Conservation (phyloP, 2,113 vertebrate species). For the Leiothrix lutea region DNA sequence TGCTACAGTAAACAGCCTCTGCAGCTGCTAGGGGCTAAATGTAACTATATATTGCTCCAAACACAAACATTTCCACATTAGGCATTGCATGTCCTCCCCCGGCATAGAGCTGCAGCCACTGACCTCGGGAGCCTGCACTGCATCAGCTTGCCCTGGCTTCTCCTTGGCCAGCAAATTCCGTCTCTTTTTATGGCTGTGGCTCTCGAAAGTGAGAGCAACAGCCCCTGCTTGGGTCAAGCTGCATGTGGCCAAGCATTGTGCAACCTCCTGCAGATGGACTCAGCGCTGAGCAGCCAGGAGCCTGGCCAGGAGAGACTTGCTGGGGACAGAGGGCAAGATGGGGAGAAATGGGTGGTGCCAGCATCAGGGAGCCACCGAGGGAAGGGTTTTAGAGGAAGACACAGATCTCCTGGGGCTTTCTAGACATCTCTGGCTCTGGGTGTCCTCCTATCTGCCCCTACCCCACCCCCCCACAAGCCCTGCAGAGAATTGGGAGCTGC, state of each 20-base stretch:
- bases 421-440: not conserved
- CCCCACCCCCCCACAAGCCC: not conserved
- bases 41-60: conserved; percentile 39
- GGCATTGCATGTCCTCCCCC: conserved; percentile 34
- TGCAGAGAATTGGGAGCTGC: not conserved
- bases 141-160: not conserved
- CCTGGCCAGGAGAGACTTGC: not conserved
- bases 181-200: conserved; percentile 20
- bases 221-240: not conserved
- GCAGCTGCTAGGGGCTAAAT: conserved; percentile 35
- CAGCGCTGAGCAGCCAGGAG: not conserved
- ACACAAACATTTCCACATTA: conserved; percentile 75
- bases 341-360: not conserved
- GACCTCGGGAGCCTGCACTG: conserved; percentile 27
- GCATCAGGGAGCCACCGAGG: not conserved
- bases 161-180: not conserved
- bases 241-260: not conserved
- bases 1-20: conserved; percentile 37
- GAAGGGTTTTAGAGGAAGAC: not conserved
- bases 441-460: accelerated
- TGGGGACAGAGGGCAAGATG: not conserved
- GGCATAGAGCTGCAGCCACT: not conserved
- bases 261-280: not conserved
- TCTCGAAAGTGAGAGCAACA: conserved; percentile 5
- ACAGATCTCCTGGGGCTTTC: not conserved